phyloP scores from a whole-genome alignment of 2,888 invertebrate species.

The Melanargia galathea region DNA sequence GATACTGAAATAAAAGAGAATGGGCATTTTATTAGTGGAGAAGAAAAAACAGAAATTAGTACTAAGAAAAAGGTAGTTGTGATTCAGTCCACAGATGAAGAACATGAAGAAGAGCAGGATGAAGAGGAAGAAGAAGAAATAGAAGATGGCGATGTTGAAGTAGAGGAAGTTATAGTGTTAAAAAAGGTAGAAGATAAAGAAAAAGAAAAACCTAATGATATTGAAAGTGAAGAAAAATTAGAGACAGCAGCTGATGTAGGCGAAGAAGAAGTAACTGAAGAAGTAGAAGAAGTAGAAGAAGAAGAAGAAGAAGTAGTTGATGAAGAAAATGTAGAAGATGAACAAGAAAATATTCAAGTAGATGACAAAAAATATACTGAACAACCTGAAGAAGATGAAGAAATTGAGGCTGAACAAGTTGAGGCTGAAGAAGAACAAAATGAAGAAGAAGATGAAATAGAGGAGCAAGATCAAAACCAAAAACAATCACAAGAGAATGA shows the following conservation, averaged over 20 bases:
- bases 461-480: slow-evolving; percentile 39
- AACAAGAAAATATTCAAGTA: slow-evolving; percentile 41
- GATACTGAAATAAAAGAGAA: slow-evolving; percentile 48
- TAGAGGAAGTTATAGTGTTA: slow-evolving; percentile 39
- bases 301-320: slow-evolving; percentile 41
- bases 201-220: slow-evolving; percentile 27
- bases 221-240: slow-evolving; percentile 27
- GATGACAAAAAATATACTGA: slow-evolving; percentile 42
- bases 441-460: slow-evolving; percentile 37
- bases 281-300: slow-evolving; percentile 41
- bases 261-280: slow-evolving; percentile 35
- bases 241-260: slow-evolving; percentile 17
- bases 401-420: slow-evolving; percentile 47
- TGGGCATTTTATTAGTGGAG: slow-evolving; percentile 56
- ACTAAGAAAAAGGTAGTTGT: slow-evolving; percentile 66
- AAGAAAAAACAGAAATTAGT: slow-evolving; percentile 63
- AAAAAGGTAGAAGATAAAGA: slow-evolving; percentile 36
- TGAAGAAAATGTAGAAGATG: slow-evolving; percentile 40
- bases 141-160: slow-evolving; percentile 49
- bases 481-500: slow-evolving; percentile 38
- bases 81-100: slow-evolving; percentile 50
- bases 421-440: slow-evolving; percentile 45
- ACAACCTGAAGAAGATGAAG: slow-evolving; percentile 37
- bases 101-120: slow-evolving; percentile 46
- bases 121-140: slow-evolving; percentile 51